These are phyloP conservation scores for Oscheius onirici DNA, from an alignment of 2,888 invertebrate genomes.

Conservation along the genomic window DNA sequence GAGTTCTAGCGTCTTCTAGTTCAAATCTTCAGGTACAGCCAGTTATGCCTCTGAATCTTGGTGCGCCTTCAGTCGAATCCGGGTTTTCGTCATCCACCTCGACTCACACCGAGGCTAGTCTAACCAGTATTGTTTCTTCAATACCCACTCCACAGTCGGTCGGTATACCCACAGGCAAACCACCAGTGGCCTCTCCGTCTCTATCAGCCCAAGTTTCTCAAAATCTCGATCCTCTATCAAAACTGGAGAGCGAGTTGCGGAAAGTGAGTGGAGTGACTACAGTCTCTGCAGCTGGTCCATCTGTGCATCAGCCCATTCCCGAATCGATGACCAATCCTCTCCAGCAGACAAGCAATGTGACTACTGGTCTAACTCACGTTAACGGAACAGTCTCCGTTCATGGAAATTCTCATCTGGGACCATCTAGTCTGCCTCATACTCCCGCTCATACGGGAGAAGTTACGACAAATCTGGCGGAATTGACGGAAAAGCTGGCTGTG, in stretches of 20 bases:
- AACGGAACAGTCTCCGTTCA: slow-evolving; percentile 27
- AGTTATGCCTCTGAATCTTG: slow-evolving; percentile 15
- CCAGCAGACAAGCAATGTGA: slow-evolving; percentile 1
- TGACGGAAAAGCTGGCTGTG: slow-evolving; percentile 29
- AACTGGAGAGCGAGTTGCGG: slow-evolving; percentile 53
- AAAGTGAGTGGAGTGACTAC: slow-evolving; percentile 40
- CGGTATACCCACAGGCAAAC: not conserved
- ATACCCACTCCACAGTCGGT: slow-evolving; percentile 13
- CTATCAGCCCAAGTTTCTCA: not conserved
- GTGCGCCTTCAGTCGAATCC: slow-evolving; percentile 39
- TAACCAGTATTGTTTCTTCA: slow-evolving; percentile 27
- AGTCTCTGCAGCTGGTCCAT: slow-evolving; percentile 28
- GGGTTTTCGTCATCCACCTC: slow-evolving; percentile 50
- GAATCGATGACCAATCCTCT: slow-evolving; percentile 17
- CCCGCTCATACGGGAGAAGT: slow-evolving; percentile 22
- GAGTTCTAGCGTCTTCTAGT: not conserved
- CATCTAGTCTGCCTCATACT: slow-evolving; percentile 32
- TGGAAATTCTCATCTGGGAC: slow-evolving; percentile 7
- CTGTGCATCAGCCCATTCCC: slow-evolving; percentile 23
- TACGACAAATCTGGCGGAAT: slow-evolving; percentile 19
- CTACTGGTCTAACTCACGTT: slow-evolving; percentile 22
- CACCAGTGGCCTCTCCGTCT: not conserved
- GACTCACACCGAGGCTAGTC: slow-evolving; percentile 37
- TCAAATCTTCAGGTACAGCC: slow-evolving; percentile 37
- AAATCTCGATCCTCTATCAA: slow-evolving; percentile 29